Base-by-base conservation (phyloP, 2,888 invertebrate species). In the Gortyna flavago region DNA sequence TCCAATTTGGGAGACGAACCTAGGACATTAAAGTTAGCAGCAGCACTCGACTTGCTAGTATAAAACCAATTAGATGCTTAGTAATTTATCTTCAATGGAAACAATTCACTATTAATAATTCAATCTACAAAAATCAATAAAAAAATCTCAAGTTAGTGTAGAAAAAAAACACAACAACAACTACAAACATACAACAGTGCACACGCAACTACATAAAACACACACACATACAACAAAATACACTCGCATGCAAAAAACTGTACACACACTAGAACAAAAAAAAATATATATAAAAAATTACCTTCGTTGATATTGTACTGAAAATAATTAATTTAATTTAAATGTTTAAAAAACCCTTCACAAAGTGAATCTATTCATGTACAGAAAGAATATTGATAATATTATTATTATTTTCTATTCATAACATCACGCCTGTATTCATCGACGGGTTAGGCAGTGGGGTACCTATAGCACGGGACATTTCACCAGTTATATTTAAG, bases 121-220 rank as follows among this genome's bases (percentile, higher is more conserved):
- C 9, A 64, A 38, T n/a, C 3, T 35, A 13, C 32, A 61, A 29
- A 18, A 18, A 54, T 25, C 25, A 67, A 25, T 29, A 8, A n/a
- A 32, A 73, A 65, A 59, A 13, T 13, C 38, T 29, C 69, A 81
- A 77, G 57, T 80, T 69, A 75, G 51, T 82, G 38, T 72, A 65
- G 75, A 76, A 79, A 76, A 79, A 61, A 54, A 54, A 25, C 21
- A 73, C 13, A 72, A 71, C 70, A 83, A 51, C 75, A 51, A 80
- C 83, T 62, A 81, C 74, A 75, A 73, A 66, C 80, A 86, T 74
- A 83, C 77, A 76, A 66, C 65, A 81, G 74, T 72, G 80, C 78
- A 87, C 84, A 87, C 85, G 85, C 64, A 69, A 75, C 82, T 85
- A 85, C 72, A 62, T 32, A 38, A 77, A 84, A 90, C 85, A 86